Conservation (phyloP, 2,797 vertebrate species). For the Brachymystax lenok region DNA sequence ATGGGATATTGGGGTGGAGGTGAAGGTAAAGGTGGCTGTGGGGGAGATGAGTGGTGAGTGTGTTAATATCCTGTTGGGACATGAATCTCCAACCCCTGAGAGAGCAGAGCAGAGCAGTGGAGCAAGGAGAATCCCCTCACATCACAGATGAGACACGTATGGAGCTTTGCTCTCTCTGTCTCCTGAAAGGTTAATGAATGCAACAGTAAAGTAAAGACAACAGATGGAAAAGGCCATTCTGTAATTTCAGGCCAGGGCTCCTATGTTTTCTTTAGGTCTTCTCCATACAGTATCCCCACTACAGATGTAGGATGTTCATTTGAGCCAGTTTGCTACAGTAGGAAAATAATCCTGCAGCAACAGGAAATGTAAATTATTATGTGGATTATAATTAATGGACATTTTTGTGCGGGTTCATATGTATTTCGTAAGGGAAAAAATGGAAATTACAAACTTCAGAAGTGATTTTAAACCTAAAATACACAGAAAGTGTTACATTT, state of each 20-base stretch:
- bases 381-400: too few relatives aligned
- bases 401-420: too few relatives aligned
- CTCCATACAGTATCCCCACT: neutral
- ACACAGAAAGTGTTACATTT: too few relatives aligned
- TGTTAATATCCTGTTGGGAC: neutral
- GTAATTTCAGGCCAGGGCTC: neutral
- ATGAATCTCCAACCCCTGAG: neutral
- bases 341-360: too few relatives aligned
- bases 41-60: neutral
- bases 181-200: slow-evolving; percentile 6
- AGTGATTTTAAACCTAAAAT: too few relatives aligned
- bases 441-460: too few relatives aligned
- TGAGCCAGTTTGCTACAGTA: too few relatives aligned
- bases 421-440: too few relatives aligned
- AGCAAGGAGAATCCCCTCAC: neutral
- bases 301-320: too few relatives aligned
- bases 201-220: neutral
- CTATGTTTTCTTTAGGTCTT: neutral
- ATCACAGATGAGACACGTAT: neutral
- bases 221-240: neutral
- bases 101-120: neutral
- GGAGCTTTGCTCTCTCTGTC: neutral
- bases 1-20: neutral
- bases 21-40: neutral
- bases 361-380: too few relatives aligned